Conservation (phyloP, 1,140 invertebrate species). For the Drosophila serrata region DNA sequence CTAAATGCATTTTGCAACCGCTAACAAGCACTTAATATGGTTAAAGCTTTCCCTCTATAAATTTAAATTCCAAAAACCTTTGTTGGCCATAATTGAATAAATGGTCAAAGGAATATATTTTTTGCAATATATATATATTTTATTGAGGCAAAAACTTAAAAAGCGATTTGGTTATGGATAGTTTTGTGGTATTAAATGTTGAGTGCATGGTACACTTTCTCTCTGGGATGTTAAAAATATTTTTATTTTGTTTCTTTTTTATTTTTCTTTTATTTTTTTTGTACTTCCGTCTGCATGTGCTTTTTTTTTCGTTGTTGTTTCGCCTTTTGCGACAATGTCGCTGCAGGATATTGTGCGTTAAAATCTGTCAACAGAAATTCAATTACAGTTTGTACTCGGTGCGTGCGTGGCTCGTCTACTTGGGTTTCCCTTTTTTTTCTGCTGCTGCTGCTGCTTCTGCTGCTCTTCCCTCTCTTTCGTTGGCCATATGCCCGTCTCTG, state of each 20-base stretch:
- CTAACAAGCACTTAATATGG: constrained; percentile 22
- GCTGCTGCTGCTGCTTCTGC: no score
- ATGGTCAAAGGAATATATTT: constrained; percentile 8
- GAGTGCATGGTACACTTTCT: constrained; percentile 9
- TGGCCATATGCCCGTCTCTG: constrained; percentile 14
- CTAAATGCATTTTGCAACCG: constrained; percentile 8
- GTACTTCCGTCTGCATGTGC: constrained; percentile 12
- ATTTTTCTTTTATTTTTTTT: constrained; percentile 5
- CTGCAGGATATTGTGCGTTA: constrained; percentile 80
- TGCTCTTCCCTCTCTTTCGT: constrained; percentile 1
- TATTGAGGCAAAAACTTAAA: constrained; percentile 8
- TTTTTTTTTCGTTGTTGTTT: constrained; percentile 19
- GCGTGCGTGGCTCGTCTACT: constrained; percentile 21
- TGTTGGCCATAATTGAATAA: constrained; percentile 36
- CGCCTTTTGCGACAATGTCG: constrained; percentile 59
- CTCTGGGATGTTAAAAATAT: constrained; percentile 12
- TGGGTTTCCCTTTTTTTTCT: not conserved
- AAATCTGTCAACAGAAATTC: constrained; percentile 84
- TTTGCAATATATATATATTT: constrained; percentile 16
- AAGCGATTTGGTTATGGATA: not conserved
- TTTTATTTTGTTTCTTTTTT: not conserved
- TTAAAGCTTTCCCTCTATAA: not conserved
- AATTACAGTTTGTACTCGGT: constrained; percentile 67
- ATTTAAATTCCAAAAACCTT: constrained; percentile 7
- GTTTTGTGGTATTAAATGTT: constrained; percentile 11